Base-by-base conservation (phyloP, 2,113 vertebrate genomes). In the Todiramphus saurophagus region DNA sequence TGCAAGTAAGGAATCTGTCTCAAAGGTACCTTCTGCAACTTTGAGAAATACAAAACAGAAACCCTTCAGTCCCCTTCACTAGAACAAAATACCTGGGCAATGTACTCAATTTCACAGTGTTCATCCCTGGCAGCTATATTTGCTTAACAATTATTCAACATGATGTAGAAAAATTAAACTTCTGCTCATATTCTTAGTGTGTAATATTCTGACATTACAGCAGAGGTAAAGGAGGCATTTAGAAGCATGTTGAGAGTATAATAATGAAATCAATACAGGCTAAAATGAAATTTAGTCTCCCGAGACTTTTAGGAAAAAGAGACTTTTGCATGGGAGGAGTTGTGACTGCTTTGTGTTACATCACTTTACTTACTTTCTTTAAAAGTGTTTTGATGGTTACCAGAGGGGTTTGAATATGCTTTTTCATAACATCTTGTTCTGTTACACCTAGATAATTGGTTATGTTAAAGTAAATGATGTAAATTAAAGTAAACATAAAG, bases 401-500 rank as follows among this genome's bases (percentile, higher is more conserved):
- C 82, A 95, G 87, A 93, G 35, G 23, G 37, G 75, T 95, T 92
- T 80, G 67, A 81, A 66, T 70, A 59, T 1, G 2, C 4, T 60
- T 15, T 88, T 91, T 96, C 64, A 56, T 62, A 96, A 46, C 46
- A 59, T 91, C 72, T 85, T 94, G 74, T 80, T 96, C 79, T 86
- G 18, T 86, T 94, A 63, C 48, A 83, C 60, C 75, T 88, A 67
- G 59, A 67, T 80, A 85, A 88, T 93, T 86, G 44, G 41, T 76
- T 96, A 74, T 81, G 63, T 78, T 93, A 60, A 90, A 83, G 75
- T 69, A 92, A 94, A 82, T 75, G 14, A 87, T 83, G 50, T 73
- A 83, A 94, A 88, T 88, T 73, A 76, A 83, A 46, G 31, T 83
- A 90, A 94, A 94, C 70, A 93, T 72, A 91, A 94, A 88, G 55